These are phyloP conservation scores for Borostomias antarcticus DNA, from an alignment of 2,797 vertebrate species.

Conservation along the genomic window DNA sequence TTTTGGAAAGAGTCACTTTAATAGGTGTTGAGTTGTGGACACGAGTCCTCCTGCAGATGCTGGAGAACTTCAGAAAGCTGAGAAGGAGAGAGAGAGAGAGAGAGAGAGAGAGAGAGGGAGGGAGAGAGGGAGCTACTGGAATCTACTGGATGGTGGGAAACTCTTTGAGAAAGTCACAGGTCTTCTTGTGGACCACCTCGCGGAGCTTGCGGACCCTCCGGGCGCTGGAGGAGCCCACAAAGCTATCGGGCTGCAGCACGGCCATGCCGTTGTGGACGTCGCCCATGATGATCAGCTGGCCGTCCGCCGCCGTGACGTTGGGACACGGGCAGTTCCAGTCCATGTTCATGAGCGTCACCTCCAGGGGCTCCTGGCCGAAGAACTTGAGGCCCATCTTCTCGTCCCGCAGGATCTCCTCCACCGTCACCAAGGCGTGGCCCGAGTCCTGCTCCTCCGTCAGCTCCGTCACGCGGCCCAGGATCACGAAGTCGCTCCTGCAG, in stretches of 20 bases:
- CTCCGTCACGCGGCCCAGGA: slow-evolving; percentile 89
- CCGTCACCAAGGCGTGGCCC: slow-evolving; percentile 88
- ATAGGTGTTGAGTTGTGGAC: not conserved
- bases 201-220: slow-evolving; percentile 89
- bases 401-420: slow-evolving; percentile 97
- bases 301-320: slow-evolving; percentile 85
- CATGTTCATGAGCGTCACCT: slow-evolving; percentile 92
- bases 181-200: slow-evolving; percentile 92
- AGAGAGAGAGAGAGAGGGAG: slow-evolving; percentile 14
- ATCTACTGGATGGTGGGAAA: slow-evolving; percentile 82
- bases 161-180: slow-evolving; percentile 93
- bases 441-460: slow-evolving; percentile 92
- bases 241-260: slow-evolving; percentile 91
- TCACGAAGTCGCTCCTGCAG: slow-evolving; percentile 95
- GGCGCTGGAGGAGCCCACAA: slow-evolving; percentile 85
- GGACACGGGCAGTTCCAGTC: slow-evolving; percentile 97
- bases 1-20: not conserved
- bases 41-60: not conserved
- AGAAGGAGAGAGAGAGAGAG: slow-evolving; percentile 2
- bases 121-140: not conserved
- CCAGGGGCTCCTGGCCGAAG: slow-evolving; percentile 90
- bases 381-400: slow-evolving; percentile 98
- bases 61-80: not conserved
- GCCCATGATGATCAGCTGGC: slow-evolving; percentile 95
- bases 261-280: slow-evolving; percentile 96